Evolutionary conservation across 2,113 vertebrate species (phyloP), one percentile per base, ranked within the genome.

Genomic region (Uropsilus gracilis): DNA sequence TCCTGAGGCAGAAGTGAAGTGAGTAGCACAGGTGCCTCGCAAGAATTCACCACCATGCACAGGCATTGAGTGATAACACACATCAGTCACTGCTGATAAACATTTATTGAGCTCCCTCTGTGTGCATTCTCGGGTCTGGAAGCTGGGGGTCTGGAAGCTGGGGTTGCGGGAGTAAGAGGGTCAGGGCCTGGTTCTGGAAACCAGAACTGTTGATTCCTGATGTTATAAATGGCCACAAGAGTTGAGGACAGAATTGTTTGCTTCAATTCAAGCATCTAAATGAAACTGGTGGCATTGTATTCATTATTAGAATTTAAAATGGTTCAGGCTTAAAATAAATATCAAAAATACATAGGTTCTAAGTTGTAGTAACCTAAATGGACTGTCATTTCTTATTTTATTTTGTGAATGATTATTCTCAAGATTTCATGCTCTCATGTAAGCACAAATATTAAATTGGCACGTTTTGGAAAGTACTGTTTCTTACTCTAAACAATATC

Each of bases 351-450:
- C 42, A 73, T 13, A 81, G 42, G 22, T 80, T 48, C 18, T 92
- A 63, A 91, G n/a, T 32, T 73, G 61, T 44, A 3, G 57, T 71
- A 50, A 81, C n/a, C 20, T 16, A 86, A 75, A 24, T 5, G 12
- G 26, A 88, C 48, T 59, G 6, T 50, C 48, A 73, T 34, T 85
- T 90, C 1, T 2, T 55, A 85, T 61, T 90, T 91, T 77, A 26
- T 93, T 61, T 90, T 78, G 32, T 92, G 55, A 93, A 48, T 73
- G 72, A 93, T 55, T 82, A 81, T 61, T 73, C 63, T 88, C 39
- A 89, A 71, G 24, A 48, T 83, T 84, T 73, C 63, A 73, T 63
- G 69, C 69, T 82, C 85, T 73, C 30, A 72, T 83, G 5, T 83
- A 85, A 92, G 53, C 34, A 39, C 17, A 61, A 46, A 84, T 42